These are phyloP conservation scores for Octopus bimaculoides DNA, from an alignment of 1,140 invertebrate species.

Conservation along the genomic window DNA sequence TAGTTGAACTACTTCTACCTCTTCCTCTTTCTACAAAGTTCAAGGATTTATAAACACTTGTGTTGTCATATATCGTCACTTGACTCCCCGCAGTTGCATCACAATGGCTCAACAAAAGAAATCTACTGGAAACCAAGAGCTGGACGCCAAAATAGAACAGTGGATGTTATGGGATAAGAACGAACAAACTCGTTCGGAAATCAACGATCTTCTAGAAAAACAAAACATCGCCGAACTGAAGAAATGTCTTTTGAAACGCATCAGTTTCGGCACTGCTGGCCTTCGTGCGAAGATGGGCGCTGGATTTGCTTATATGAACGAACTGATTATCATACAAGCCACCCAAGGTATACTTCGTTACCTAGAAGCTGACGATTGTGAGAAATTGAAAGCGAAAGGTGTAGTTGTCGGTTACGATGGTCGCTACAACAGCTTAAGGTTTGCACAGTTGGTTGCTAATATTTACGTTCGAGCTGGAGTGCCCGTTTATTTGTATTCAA, in stretches of 20 bases:
- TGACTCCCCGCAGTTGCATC: neutral
- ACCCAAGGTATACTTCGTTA: conserved; percentile 83
- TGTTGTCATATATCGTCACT: neutral
- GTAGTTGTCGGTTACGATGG: conserved; percentile 94
- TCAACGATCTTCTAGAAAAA: conserved; percentile 60
- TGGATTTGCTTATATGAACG: conserved; percentile 93
- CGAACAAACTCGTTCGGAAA: conserved; percentile 58
- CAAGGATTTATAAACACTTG: neutral
- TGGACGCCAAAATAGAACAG: neutral
- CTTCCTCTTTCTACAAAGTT: neutral
- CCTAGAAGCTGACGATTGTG: conserved; percentile 62
- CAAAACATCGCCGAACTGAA: conserved; percentile 61
- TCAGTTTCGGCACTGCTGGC: conserved; percentile 88
- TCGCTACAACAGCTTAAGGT: conserved; percentile 90
- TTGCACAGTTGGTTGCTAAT: conserved; percentile 83
- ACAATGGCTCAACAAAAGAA: neutral
- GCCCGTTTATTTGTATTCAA: conserved; percentile 79
- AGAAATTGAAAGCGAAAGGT: conserved; percentile 58
- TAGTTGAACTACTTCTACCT: no score
- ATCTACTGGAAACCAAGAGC: neutral
- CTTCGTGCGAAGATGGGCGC: conserved; percentile 87
- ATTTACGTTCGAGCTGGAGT: conserved; percentile 78
- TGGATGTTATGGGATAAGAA: conserved; percentile 53
- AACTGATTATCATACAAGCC: conserved; percentile 95
- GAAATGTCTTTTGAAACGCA: conserved; percentile 65